phyloP scores from a whole-genome alignment of 2,113 vertebrate genomes.

The Ammospiza caudacuta region DNA sequence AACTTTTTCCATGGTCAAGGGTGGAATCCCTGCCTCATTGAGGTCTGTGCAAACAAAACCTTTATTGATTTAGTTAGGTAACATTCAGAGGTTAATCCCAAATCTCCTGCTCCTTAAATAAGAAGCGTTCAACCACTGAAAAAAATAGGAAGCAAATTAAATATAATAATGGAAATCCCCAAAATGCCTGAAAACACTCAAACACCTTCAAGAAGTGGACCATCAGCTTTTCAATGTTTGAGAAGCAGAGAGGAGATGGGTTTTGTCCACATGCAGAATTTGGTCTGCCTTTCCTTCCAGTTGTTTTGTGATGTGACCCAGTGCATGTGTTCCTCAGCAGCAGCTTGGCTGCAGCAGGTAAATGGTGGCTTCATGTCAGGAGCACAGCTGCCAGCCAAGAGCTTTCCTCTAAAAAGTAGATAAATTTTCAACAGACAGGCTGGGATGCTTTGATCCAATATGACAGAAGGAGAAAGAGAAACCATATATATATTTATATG shows the following conservation, averaged over 20 bases:
- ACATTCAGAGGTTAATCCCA: background rate
- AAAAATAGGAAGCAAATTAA: background rate
- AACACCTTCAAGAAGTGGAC: background rate
- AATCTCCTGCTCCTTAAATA: background rate
- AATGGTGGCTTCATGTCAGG: rapidly evolving
- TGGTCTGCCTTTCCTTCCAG: background rate
- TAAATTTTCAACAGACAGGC: background rate
- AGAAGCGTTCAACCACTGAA: background rate
- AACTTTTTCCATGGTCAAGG: background rate
- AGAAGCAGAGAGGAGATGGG: background rate
- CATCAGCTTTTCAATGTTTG: background rate
- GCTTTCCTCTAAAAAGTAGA: background rate
- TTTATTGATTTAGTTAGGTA: background rate
- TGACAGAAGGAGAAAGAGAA: background rate
- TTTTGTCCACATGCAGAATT: background rate
- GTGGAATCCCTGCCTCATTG: background rate
- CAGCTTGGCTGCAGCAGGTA: background rate
- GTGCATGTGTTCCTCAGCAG: rapidly evolving
- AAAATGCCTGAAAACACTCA: background rate
- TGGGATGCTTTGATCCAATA: background rate
- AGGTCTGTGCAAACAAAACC: background rate
- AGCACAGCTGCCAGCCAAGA: background rate
- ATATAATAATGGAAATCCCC: background rate
- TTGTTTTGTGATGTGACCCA: background rate
- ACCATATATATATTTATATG: background rate